Evolutionary conservation across 2,888 invertebrate species (phyloP).

Genomic region (Xanthia togata): DNA sequence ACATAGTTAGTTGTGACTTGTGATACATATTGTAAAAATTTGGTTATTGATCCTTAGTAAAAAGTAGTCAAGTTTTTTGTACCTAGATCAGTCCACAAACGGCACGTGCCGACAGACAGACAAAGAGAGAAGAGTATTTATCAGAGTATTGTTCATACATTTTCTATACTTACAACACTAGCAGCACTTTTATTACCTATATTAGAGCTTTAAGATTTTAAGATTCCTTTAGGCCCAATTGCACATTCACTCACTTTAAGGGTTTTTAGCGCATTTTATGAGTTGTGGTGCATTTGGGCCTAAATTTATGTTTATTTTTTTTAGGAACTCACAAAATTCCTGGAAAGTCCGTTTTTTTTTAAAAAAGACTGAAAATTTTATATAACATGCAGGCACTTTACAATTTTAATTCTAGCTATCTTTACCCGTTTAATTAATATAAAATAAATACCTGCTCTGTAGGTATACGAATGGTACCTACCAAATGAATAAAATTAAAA

Average conservation of each 20-base stretch:
- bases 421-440: constrained; percentile 2
- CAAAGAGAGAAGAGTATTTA: too few species aligned
- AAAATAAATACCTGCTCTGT: too few species aligned
- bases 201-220: background rate
- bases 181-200: background rate
- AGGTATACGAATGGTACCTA: too few species aligned
- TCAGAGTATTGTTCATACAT: background rate
- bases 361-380: background rate
- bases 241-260: background rate
- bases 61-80: background rate
- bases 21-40: too few species aligned
- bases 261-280: background rate
- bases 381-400: background rate
- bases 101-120: background rate
- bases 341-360: background rate
- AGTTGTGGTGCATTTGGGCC: background rate
- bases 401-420: background rate
- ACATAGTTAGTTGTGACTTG: too few species aligned
- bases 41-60: too few species aligned
- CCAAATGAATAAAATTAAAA: constrained; percentile 38
- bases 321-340: too few species aligned
- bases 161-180: background rate
- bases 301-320: too few species aligned
- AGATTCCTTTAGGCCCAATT: background rate
- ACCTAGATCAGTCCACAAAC: background rate